A percentile compares a stretch with the other conserved stretches of the same genome.
Evolutionary conservation across 1,140 invertebrate genomes (phyloP).

Genomic region (Monomorium pharaonis): DNA sequence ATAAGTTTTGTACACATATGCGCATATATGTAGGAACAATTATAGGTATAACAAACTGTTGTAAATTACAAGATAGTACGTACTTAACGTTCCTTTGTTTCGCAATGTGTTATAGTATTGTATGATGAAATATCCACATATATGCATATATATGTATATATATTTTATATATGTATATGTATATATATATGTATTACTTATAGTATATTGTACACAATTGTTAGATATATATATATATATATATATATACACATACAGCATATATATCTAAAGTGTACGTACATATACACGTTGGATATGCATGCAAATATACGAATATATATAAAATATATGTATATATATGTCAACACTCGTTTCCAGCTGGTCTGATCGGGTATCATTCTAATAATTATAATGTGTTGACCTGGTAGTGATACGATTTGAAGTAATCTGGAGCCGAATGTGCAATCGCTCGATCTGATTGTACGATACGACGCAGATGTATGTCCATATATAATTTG

Average conservation of each 20-base stretch:
- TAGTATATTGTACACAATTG: slow-evolving; percentile 58
- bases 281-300: slow-evolving; percentile 66
- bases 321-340: slow-evolving; percentile 64
- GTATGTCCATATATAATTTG: slow-evolving; percentile 60
- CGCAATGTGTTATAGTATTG: slow-evolving; percentile 71
- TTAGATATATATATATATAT: slow-evolving; percentile 65
- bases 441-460: slow-evolving; percentile 59
- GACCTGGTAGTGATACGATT: slow-evolving; percentile 69
- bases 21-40: slow-evolving; percentile 59
- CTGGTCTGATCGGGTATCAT: slow-evolving; percentile 81
- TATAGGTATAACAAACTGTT: slow-evolving; percentile 59
- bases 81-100: slow-evolving; percentile 75
- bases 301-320: slow-evolving; percentile 66
- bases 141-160: slow-evolving; percentile 51
- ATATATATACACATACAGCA: slow-evolving; percentile 65
- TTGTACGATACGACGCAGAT: slow-evolving; percentile 65
- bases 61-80: slow-evolving; percentile 66
- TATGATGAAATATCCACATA: slow-evolving; percentile 62
- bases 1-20: slow-evolving; percentile 70
- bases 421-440: slow-evolving; percentile 46
- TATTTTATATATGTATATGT: slow-evolving; percentile 36
- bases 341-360: slow-evolving; percentile 82
- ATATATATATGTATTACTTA: slow-evolving; percentile 63
- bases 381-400: slow-evolving; percentile 71
- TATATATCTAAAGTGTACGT: slow-evolving; percentile 66